Evolutionary conservation across 1,140 invertebrate genomes (phyloP).

Genomic region (Armadillidium nasatum): DNA sequence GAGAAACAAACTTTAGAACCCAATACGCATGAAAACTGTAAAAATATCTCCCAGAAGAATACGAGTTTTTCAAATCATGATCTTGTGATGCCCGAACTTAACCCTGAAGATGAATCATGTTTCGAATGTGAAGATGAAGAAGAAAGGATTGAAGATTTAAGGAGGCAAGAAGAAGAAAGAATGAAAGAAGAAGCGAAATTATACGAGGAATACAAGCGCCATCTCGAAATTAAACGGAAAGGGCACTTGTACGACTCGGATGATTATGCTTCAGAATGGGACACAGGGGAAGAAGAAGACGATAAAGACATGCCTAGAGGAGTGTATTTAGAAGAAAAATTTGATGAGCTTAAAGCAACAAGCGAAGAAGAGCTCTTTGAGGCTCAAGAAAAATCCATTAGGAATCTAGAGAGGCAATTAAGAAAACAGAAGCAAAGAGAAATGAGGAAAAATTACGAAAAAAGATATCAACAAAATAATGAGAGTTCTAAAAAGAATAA

Average conservation of each 20-base stretch:
- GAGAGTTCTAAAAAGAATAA: neutral
- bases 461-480: neutral
- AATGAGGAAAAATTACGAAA: conserved; percentile 29
- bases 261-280: conserved; percentile 43
- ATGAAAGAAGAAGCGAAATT: conserved; percentile 32
- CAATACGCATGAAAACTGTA: neutral
- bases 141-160: conserved; percentile 21
- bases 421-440: conserved; percentile 40
- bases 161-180: conserved; percentile 21
- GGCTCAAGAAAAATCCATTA: conserved; percentile 42
- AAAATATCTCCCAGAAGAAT: neutral
- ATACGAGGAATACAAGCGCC: conserved; percentile 39
- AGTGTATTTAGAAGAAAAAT: conserved; percentile 10
- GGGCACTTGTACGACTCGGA: conserved; percentile 40
- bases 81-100: conserved; percentile 10
- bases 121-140: neutral
- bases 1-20: conserved; percentile 16
- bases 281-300: conserved; percentile 19
- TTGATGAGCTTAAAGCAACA: conserved; percentile 35
- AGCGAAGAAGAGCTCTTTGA: conserved; percentile 44
- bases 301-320: neutral
- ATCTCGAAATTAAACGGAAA: conserved; percentile 39
- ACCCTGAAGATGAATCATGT: conserved; percentile 29
- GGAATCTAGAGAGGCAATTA: conserved; percentile 41
- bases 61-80: too few relatives aligned